These are phyloP conservation scores for Elephantulus edwardii DNA, from an alignment of 2,113 vertebrate species.

Conservation along the genomic window DNA sequence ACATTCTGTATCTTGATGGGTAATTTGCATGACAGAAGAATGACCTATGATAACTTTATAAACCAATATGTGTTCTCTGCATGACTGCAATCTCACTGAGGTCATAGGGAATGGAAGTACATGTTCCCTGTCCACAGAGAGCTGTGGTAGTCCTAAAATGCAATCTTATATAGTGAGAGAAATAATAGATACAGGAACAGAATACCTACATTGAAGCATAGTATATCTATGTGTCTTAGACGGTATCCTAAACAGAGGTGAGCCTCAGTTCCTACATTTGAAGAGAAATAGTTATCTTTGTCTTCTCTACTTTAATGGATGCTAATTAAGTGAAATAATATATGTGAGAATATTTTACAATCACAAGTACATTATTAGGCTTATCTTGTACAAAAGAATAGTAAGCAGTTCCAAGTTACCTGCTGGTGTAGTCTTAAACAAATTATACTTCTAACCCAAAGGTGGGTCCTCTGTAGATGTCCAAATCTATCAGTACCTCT, in stretches of 20 bases:
- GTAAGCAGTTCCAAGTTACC: background rate
- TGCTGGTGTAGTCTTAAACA: too few species aligned
- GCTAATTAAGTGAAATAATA: background rate
- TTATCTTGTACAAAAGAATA: background rate
- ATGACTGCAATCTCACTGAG: too few species aligned
- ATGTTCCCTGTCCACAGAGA: background rate
- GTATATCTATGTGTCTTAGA: background rate
- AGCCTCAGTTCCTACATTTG: background rate
- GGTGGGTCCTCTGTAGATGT: too few species aligned
- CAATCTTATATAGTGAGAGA: background rate
- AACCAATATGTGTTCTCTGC: background rate
- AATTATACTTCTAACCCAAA: too few species aligned
- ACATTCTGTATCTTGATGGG: background rate
- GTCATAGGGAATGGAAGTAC: background rate
- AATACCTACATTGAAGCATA: background rate
- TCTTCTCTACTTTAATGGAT: background rate
- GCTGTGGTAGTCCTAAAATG: background rate
- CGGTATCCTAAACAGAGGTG: background rate
- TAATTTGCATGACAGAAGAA: background rate
- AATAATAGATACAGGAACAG: background rate
- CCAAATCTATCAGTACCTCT: too few species aligned
- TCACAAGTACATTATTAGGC: background rate
- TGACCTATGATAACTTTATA: background rate
- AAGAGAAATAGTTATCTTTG: background rate
- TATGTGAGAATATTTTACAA: background rate